phyloP scores from a whole-genome alignment of 2,797 vertebrate species.

The Lacerta agilis region DNA sequence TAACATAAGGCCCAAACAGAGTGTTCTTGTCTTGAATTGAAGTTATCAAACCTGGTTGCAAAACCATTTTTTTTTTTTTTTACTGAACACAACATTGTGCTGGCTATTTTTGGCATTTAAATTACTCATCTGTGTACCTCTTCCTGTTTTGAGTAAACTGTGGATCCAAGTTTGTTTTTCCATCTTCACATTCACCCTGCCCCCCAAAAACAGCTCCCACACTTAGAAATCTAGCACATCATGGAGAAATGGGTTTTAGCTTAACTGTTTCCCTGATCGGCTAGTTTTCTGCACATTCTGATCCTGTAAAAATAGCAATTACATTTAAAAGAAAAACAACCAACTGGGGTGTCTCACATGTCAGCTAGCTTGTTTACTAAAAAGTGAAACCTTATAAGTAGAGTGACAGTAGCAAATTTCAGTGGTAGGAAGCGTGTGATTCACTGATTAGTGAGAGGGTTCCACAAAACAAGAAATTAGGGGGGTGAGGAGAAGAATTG shows the following conservation, averaged over 20 bases:
- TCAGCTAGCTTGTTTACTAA: too few relatives aligned
- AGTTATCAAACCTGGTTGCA: background rate
- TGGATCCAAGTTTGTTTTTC: background rate
- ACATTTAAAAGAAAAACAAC: background rate
- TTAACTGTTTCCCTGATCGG: background rate
- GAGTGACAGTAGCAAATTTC: too few relatives aligned
- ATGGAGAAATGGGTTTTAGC: background rate
- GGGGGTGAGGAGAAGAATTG: too few relatives aligned
- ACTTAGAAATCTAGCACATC: background rate
- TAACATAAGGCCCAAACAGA: background rate
- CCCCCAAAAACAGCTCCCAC: background rate
- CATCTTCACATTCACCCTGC: too few relatives aligned
- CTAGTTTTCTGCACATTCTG: background rate
- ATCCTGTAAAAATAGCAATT: too few relatives aligned
- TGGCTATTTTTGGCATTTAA: background rate
- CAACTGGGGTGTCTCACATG: too few relatives aligned
- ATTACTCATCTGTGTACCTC: constrained; percentile 5
- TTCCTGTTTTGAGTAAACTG: constrained; percentile 11
- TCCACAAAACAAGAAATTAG: too few relatives aligned
- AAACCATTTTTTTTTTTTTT: background rate
- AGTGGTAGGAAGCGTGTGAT: too few relatives aligned
- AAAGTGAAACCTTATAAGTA: too few relatives aligned
- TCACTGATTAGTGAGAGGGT: too few relatives aligned
- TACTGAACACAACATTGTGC: background rate
- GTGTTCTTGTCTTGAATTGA: background rate